Percentiles rank a stretch among this genome's conserved stretches.
Conservation (phyloP, 2,113 vertebrate genomes). For the Brachyhypopomus gauderio region DNA sequence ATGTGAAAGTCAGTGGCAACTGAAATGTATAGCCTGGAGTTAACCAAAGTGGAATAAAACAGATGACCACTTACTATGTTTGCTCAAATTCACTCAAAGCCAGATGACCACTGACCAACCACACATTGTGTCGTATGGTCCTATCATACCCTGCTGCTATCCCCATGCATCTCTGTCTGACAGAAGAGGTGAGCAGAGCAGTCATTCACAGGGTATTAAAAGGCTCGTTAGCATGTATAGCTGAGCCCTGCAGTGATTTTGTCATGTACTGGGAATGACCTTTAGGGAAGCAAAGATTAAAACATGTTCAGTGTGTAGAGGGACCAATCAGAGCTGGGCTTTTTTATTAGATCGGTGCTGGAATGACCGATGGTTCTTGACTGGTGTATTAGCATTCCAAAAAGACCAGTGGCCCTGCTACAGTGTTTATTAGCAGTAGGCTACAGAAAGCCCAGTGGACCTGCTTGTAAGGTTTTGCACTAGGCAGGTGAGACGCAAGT, state of each 20-base stretch:
- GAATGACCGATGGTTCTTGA: slow-evolving; percentile 1
- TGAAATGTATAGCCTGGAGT: too few species aligned
- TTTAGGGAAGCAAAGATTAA: slow-evolving; percentile 37
- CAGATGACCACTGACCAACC: slow-evolving; percentile 30
- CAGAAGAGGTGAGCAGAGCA: slow-evolving; percentile 21
- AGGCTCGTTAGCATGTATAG: slow-evolving; percentile 29
- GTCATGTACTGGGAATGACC: slow-evolving; percentile 35
- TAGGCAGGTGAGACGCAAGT: too few species aligned
- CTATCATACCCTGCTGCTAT: slow-evolving; percentile 19
- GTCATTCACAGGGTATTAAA: slow-evolving; percentile 25
- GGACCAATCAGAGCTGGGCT: slow-evolving; percentile 34
- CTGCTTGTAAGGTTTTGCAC: too few species aligned
- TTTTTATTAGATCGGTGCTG: slow-evolving; percentile 36
- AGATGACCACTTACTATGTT: not conserved
- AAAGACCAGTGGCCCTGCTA: slow-evolving; percentile 3
- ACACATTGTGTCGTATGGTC: too few species aligned
- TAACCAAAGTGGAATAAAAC: not conserved
- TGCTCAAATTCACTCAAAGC: slow-evolving; percentile 20
- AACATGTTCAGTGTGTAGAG: slow-evolving; percentile 15
- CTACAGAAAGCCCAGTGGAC: too few species aligned
- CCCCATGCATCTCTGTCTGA: slow-evolving; percentile 22
- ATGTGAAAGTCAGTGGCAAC: not conserved
- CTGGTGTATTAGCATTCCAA: not conserved
- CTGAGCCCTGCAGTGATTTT: slow-evolving; percentile 16
- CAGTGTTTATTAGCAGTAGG: too few species aligned